phyloP scores from a whole-genome alignment of 2,797 vertebrate genomes.

The Sebastes matsubarae region DNA sequence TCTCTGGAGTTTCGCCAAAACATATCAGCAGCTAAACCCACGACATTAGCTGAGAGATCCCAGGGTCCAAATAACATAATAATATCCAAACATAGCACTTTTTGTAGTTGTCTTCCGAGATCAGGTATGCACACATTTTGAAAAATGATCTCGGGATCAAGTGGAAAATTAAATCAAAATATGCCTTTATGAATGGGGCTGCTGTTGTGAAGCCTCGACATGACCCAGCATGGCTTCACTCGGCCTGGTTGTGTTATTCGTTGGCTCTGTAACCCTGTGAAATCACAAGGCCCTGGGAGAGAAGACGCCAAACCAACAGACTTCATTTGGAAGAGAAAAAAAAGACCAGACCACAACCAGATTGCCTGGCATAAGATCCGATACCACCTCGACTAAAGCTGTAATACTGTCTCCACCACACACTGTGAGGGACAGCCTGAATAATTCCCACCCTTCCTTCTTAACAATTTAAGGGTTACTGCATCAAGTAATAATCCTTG shows the following conservation, averaged over 20 bases:
- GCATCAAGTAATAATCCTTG: background rate
- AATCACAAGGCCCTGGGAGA: background rate
- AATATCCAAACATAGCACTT: background rate
- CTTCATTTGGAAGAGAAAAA: background rate
- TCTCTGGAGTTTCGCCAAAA: background rate
- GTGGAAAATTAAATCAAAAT: slow-evolving; percentile 15
- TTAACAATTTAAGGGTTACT: background rate
- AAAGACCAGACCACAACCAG: background rate
- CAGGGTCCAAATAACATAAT: background rate
- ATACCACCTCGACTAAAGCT: background rate
- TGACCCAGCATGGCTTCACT: background rate
- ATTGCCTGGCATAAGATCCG: background rate
- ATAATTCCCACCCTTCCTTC: background rate
- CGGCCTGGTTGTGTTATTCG: background rate
- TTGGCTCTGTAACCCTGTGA: background rate
- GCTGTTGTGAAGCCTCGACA: background rate
- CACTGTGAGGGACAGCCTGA: background rate
- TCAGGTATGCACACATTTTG: slow-evolving; percentile 1
- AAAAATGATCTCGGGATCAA: slow-evolving; percentile 1
- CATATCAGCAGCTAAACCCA: background rate
- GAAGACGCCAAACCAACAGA: background rate
- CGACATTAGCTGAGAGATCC: background rate
- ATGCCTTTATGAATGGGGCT: background rate
- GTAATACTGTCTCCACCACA: background rate
- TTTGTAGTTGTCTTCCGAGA: background rate